These are phyloP conservation scores for Eurosta solidaginis DNA, from an alignment of 1,140 invertebrate species.

Conservation along the genomic window DNA sequence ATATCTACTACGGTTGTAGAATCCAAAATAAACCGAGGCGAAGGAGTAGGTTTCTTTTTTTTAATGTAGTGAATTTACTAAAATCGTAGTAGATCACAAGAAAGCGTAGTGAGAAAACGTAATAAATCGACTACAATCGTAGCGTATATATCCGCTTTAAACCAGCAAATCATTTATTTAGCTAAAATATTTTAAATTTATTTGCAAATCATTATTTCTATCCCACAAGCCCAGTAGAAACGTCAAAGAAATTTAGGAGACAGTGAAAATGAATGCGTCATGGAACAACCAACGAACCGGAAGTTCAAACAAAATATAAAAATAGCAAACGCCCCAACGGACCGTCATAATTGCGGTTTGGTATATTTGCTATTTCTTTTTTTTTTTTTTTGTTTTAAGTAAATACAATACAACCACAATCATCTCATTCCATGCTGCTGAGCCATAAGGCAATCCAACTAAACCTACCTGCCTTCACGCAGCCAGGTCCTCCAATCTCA, in stretches of 20 bases:
- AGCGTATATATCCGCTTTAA: too few relatives aligned
- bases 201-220: conserved; percentile 22
- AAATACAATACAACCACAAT: neutral
- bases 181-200: neutral
- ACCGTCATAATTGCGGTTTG: conserved; percentile 22
- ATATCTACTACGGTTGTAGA: too few relatives aligned
- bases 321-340: conserved; percentile 21
- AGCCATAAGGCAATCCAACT: neutral
- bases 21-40: too few relatives aligned
- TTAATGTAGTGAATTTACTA: too few relatives aligned
- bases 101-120: too few relatives aligned
- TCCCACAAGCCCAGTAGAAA: neutral
- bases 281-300: conserved; percentile 30
- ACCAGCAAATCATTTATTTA: neutral
- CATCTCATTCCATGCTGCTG: neutral
- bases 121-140: too few relatives aligned
- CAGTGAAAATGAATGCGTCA: conserved; percentile 20
- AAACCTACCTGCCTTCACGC: neutral
- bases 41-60: too few relatives aligned
- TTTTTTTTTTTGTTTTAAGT: too few relatives aligned
- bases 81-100: too few relatives aligned
- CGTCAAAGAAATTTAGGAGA: neutral
- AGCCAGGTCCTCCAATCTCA: neutral
- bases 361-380: neutral
- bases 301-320: conserved; percentile 30